phyloP scores from a whole-genome alignment of 2,888 invertebrate genomes.

The Tetanocera ferruginea region DNA sequence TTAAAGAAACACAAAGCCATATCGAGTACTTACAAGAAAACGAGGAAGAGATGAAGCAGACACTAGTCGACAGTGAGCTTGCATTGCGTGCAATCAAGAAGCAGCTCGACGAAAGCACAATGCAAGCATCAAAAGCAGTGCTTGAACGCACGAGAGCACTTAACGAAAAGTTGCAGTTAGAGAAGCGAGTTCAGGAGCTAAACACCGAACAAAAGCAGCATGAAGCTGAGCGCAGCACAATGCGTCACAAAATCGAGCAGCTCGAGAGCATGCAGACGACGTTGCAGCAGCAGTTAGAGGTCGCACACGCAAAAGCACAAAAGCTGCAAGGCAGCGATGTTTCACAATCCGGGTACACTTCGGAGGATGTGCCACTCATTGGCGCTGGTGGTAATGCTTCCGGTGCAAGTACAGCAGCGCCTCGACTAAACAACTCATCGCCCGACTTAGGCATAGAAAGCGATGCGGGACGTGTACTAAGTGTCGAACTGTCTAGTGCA shows the following conservation, averaged over 20 bases:
- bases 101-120: constrained; percentile 79
- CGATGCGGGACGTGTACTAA: constrained; percentile 79
- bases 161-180: constrained; percentile 78
- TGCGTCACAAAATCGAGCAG: constrained; percentile 52
- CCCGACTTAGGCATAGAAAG: constrained; percentile 94
- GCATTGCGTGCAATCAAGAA: constrained; percentile 75
- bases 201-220: constrained; percentile 48
- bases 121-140: constrained; percentile 81
- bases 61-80: constrained; percentile 68
- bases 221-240: constrained; percentile 61
- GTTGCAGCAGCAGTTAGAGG: constrained; percentile 53
- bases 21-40: constrained; percentile 68
- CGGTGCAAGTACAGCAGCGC: constrained; percentile 28
- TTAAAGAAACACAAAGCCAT: constrained; percentile 67
- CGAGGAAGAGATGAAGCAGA: constrained; percentile 68
- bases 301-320: constrained; percentile 60
- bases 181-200: constrained; percentile 68
- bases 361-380: constrained; percentile 67
- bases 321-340: constrained; percentile 57
- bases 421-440: constrained; percentile 73
- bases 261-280: constrained; percentile 59
- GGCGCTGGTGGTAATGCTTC: neutral
- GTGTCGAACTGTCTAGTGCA: constrained; percentile 61
- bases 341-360: constrained; percentile 70
- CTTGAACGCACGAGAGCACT: constrained; percentile 81